Conservation (phyloP, 64 coral and sea anemone species). For the Trachythela sp. region DNA sequence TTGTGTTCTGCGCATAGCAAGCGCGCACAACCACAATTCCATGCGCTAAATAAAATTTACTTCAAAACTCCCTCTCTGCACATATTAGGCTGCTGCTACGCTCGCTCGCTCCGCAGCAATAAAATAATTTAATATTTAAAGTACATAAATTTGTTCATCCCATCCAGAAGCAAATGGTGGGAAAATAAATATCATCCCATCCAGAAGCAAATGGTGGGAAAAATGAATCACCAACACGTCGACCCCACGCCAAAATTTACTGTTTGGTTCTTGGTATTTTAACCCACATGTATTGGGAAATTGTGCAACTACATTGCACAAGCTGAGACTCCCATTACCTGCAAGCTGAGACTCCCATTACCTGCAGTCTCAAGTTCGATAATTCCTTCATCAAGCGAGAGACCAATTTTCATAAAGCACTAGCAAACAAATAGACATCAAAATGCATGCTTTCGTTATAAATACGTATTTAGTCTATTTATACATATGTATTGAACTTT, state of each 20-base stretch:
- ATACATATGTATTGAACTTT: no score
- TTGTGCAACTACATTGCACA: constrained; percentile 16
- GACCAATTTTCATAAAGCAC: constrained; percentile 13
- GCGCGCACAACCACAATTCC: no score
- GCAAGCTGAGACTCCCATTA: background rate
- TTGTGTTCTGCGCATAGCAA: no score
- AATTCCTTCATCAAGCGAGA: background rate
- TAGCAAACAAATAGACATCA: background rate
- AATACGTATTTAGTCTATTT: no score
- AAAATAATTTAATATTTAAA: no score
- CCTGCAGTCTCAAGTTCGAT: background rate
- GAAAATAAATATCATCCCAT: background rate
- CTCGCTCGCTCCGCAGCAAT: no score
- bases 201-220: background rate
- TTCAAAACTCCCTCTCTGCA: no score
- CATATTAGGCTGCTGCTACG: no score
- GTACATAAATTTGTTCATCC: no score
- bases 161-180: background rate
- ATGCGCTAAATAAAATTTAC: no score
- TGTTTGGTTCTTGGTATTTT: background rate
- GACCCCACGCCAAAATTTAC: constrained; percentile 1
- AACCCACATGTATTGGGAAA: background rate
- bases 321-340: background rate
- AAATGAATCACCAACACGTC: background rate
- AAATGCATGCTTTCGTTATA: background rate